These are phyloP conservation scores for Bembecia ichneumoniformis DNA, from an alignment of 2,888 invertebrate genomes.

Conservation along the genomic window DNA sequence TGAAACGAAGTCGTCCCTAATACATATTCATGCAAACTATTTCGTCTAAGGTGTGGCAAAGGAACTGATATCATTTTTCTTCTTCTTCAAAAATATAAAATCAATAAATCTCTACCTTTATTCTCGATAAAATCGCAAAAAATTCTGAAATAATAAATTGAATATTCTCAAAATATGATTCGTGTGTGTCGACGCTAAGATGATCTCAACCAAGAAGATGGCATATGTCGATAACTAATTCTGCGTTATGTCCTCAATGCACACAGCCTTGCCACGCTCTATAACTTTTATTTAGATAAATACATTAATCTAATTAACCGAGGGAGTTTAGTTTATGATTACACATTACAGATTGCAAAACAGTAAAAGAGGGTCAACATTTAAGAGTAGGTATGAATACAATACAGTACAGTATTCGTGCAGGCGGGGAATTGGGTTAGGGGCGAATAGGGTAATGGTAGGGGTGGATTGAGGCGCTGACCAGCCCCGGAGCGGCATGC, in stretches of 20 bases:
- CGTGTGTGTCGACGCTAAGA: conserved; percentile 62
- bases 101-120: conserved; percentile 53
- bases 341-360: conserved; percentile 67
- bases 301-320: conserved; percentile 69
- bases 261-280: conserved; percentile 82
- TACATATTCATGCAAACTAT: conserved; percentile 48
- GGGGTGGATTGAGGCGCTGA: conserved; percentile 24
- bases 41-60: conserved; percentile 73
- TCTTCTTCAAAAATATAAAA: conserved; percentile 28
- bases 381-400: conserved; percentile 58
- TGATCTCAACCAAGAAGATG: conserved; percentile 62
- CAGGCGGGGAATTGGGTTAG: conserved; percentile 53
- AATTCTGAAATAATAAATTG: conserved; percentile 46
- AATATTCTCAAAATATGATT: conserved; percentile 53
- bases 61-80: conserved; percentile 64
- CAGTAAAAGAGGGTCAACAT: conserved; percentile 62
- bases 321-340: conserved; percentile 65
- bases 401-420: conserved; percentile 61
- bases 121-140: conserved; percentile 49
- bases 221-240: conserved; percentile 62
- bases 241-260: conserved; percentile 74
- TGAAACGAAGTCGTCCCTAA: conserved; percentile 27
- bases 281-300: conserved; percentile 58
- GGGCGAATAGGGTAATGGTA: conserved; percentile 25
- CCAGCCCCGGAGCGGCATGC: conserved; percentile 29